Evolutionary conservation across 2,797 vertebrate genomes (phyloP), one percentile per base, ranked within the genome.

Genomic region (Parambassis ranga): DNA sequence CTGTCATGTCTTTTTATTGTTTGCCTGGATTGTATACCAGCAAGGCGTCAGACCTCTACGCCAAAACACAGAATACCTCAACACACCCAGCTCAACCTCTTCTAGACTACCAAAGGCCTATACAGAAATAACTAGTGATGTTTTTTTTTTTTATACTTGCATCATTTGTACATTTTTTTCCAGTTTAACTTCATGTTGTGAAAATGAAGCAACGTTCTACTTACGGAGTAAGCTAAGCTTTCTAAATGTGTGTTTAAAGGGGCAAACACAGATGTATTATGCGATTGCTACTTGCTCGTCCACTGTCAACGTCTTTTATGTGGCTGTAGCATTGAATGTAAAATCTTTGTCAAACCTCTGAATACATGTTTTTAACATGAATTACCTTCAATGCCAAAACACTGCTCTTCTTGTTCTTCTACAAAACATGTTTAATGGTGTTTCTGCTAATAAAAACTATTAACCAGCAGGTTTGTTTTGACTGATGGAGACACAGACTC

Each of bases 61-160:
- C 85, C 79, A 81, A 83, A 82, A 66, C 38, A 16, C 44, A 65
- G 7, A 72, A 75, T 89, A 90, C 87, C 87, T 90, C 85, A 78
- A 52, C 41, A 57, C 38, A 65, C 67, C 63, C 51, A 41, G 15
- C 30, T 43, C n/a, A 59, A 64, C 79, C 77, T 79, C 56, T 69
- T 8, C 19, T 48, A 76, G 41, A 64, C 53, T 28, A 61, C 43
- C 33, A 56, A 61, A 74, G 71, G 70, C 75, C 73, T 80, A 13
- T 43, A 55, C 11, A 69, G 8, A 3, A 51, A n/a, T 27, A 9
- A 67, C 3, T 27, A 19, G 0, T 43, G 19, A 27, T 27, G 18
- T 41, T 35, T 22, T 53, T 53, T 71, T 62, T 38, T 27, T 48
- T 18, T 47, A 4, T 28, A 11, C 7, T n/a, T 53, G 19, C 10